Base-by-base conservation (phyloP, 2,888 invertebrate genomes). In the Sesia bembeciformis region DNA sequence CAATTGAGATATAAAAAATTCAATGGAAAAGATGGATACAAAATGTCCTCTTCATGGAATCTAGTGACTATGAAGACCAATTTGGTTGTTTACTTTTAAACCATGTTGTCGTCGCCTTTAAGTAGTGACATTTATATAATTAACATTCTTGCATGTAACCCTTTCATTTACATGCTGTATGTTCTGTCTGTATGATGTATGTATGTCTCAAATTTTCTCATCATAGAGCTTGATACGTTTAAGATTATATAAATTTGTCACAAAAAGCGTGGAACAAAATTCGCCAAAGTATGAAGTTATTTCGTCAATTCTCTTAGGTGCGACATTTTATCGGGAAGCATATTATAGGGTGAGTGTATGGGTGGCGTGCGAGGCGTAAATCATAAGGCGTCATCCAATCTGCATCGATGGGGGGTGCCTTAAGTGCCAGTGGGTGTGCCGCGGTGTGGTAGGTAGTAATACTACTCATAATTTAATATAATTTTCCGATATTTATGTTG, bases 321-420 rank as follows among this genome's bases (percentile, higher is more conserved):
- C 60, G 62, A 64, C 64, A 66, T 70, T 66, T 67, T 65, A 62
- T 64, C 60, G 62, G 53, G 39, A 49, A 52, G 41, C 54, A 8
- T 51, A 50, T 52, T n/a, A 52, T 40, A 50, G 54, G 54, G 58
- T 56, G 58, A 58, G 60, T 54, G 41, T 60, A 56, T 57, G 54
- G 54, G 40, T 41, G 51, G 46, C 40, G 52, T 62, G 53, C 59
- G 58, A 55, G 57, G 62, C 58, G 66, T 74, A 70, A 72, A 72
- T 74, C 72, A 70, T 66, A 62, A 61, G 60, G 62, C 64, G 67
- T 55, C 55, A 57, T 68, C 66, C 67, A 68, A 67, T 72, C 73
- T 75, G 72, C 70, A 72, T 67, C 62, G 58, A 42, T 43, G 43
- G 52, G 52, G 52, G 52, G 52, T 41, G 55, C 52, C 57, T 56